Conservation (phyloP, 2,113 vertebrate species). For the Clinocottus analis region DNA sequence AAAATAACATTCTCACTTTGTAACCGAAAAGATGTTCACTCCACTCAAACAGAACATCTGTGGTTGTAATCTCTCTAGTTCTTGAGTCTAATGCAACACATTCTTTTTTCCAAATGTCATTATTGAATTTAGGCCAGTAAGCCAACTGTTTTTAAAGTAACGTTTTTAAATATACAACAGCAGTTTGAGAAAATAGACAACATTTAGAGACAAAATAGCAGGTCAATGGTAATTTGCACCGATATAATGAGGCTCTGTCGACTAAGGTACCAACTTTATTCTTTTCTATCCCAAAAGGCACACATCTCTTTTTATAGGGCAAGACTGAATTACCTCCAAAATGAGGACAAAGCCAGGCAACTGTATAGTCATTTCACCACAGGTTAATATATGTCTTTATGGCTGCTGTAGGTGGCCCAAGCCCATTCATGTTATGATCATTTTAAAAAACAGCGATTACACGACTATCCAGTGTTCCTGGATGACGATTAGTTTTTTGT, state of each 20-base stretch:
- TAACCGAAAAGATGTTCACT: neutral
- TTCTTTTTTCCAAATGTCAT: neutral
- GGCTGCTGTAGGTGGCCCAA: neutral
- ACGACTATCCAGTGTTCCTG: neutral
- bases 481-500: neutral
- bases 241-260: conserved; percentile 51
- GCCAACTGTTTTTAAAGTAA: neutral
- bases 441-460: neutral
- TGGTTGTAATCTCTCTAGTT: neutral
- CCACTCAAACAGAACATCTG: neutral
- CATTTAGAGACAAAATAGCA: conserved; percentile 32
- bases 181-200: neutral
- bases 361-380: conserved; percentile 39
- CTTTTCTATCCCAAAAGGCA: conserved; percentile 55
- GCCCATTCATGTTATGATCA: neutral
- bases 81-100: neutral
- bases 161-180: conserved; percentile 8
- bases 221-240: conserved; percentile 15
- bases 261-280: conserved; percentile 50
- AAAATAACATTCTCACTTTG: neutral
- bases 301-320: conserved; percentile 61
- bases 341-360: conserved; percentile 63
- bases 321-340: conserved; percentile 70
- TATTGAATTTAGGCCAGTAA: neutral
- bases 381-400: conserved; percentile 23